Evolutionary conservation across 2,113 vertebrate genomes (phyloP), one percentile per base, ranked within the genome.

Genomic region (Istiophorus platypterus): DNA sequence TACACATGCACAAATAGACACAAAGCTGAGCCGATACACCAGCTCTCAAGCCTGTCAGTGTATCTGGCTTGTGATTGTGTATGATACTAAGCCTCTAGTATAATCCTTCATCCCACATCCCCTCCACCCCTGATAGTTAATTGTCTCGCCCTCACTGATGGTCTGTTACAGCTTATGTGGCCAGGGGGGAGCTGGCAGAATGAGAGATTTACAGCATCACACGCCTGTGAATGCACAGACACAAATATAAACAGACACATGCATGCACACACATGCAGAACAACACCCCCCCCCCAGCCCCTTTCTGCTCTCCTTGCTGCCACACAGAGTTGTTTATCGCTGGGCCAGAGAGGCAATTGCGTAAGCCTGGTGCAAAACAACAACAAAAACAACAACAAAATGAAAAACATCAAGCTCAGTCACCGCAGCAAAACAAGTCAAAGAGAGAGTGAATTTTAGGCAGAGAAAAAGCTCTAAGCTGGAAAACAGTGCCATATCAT

Each of bases 121-220:
- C 65, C 9, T n/a, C 70, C 67, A 58, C 66, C 76, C 70, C 72
- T 86, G 86, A 93, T 85, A 91, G 92, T 92, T 95, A 93, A 94
- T 93, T 93, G 89, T 94, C 92, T 93, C 88, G 92, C 90, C 92
- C 93, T 92, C 90, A 41, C 88, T 91, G 92, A 94, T 92, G 91
- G 90, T 93, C 88, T 93, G 91, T 93, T 94, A 89, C 89, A 89
- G 91, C 91, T 92, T 90, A 90, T 85, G 90, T 87, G 90, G 85
- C 88, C 87, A 78, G 76, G 80, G 87, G 87, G 89, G 88, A 89
- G 82, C 82, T 41, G 76, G 85, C 65, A 77, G 76, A 77, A 69
- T 70, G 78, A 85, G 81, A 90, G 78, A 88, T 90, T 88, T 90
- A 82, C 68, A 68, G 84, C 82, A 22, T 72, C 82, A 64, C 18